Evolutionary conservation across 2,888 invertebrate species (phyloP).

Genomic region (Lithophane leautieri): DNA sequence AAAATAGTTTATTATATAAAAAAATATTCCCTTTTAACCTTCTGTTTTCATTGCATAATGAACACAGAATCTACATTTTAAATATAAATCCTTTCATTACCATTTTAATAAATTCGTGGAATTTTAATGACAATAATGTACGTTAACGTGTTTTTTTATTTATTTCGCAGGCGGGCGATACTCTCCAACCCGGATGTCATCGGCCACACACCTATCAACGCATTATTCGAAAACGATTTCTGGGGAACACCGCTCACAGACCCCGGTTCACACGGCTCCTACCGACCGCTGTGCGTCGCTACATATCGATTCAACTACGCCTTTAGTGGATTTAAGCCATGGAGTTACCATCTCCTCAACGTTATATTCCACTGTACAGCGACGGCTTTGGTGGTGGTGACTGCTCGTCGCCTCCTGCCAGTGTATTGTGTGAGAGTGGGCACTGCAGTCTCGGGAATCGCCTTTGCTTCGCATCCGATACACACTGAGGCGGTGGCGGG

Average conservation of each 20-base stretch:
- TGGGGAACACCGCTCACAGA: conserved; percentile 99
- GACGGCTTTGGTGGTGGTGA: conserved; percentile 95
- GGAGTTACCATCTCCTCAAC: conserved; percentile 96
- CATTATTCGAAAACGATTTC: conserved; percentile 97
- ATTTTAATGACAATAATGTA: conserved; percentile 27
- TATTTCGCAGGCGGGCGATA: conserved; percentile 96
- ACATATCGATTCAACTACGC: conserved; percentile 96
- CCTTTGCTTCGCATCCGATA: conserved; percentile 98
- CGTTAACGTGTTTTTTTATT: conserved; percentile 73
- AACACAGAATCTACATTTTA: conserved; percentile 50
- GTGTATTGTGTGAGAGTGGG: conserved; percentile 92
- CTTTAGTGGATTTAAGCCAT: conserved; percentile 94
- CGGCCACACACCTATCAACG: conserved; percentile 95
- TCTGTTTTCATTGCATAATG: conserved; percentile 41
- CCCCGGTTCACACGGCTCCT: conserved; percentile 98
- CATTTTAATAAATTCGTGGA: conserved; percentile 44
- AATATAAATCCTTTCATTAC: conserved; percentile 54
- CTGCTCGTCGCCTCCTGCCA: conserved; percentile 93
- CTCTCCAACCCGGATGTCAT: conserved; percentile 98
- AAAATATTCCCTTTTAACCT: not conserved
- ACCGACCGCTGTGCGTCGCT: conserved; percentile 97
- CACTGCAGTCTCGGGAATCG: conserved; percentile 94
- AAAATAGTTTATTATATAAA: conserved; percentile 19
- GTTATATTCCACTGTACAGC: conserved; percentile 96
- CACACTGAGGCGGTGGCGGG: conserved; percentile 99